phyloP scores from a whole-genome alignment of 2,797 vertebrate genomes.

The Sebastolobus alascanus region DNA sequence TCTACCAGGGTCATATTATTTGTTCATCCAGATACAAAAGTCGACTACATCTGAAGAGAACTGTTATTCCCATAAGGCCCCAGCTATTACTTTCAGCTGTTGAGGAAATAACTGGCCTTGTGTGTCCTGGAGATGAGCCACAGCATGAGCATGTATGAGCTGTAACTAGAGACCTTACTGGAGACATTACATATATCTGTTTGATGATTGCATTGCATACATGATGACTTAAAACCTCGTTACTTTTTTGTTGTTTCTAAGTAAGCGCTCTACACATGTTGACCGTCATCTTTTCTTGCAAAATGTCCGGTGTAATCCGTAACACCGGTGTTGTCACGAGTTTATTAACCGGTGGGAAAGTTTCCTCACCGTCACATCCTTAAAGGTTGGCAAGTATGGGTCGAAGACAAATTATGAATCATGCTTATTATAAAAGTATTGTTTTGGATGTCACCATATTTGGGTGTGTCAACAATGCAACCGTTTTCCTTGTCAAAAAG shows the following conservation, averaged over 20 bases:
- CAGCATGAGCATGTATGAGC: background rate
- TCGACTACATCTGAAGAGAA: background rate
- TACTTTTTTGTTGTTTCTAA: background rate
- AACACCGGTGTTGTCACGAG: too few species aligned
- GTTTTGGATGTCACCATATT: background rate
- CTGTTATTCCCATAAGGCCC: background rate
- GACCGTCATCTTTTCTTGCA: too few species aligned
- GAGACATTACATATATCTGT: background rate
- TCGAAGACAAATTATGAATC: background rate
- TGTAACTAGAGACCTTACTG: background rate
- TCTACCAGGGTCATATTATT: background rate
- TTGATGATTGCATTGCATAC: background rate
- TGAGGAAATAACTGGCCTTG: conserved; percentile 8
- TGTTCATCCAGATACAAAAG: background rate
- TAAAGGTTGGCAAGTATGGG: too few species aligned
- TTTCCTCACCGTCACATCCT: too few species aligned
- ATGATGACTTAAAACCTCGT: background rate
- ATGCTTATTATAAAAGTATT: background rate
- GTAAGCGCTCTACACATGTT: too few species aligned
- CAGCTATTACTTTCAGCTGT: conserved; percentile 20
- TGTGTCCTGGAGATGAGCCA: background rate
- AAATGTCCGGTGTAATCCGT: too few species aligned
- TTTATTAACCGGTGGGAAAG: too few species aligned
- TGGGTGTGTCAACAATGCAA: background rate
- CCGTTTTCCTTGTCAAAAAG: background rate